phyloP scores from a whole-genome alignment of 2,797 vertebrate species.

The Sebastes nivosus region DNA sequence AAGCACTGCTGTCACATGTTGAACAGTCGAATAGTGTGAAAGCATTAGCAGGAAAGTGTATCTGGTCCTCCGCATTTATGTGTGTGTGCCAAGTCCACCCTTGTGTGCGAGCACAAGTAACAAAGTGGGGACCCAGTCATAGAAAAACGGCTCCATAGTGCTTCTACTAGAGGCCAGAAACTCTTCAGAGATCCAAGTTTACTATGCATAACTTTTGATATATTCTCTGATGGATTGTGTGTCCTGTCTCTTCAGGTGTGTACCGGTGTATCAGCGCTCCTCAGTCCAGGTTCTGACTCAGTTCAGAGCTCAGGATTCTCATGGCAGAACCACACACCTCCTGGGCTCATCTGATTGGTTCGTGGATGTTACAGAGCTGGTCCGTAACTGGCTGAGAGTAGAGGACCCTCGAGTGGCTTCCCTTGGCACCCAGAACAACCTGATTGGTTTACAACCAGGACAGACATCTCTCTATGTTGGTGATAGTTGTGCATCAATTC shows the following conservation, averaged over 20 bases:
- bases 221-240: background rate
- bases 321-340: slow-evolving; percentile 66
- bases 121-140: background rate
- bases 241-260: slow-evolving; percentile 66
- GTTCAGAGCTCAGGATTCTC: slow-evolving; percentile 72
- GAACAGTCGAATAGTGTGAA: too few relatives aligned
- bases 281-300: slow-evolving; percentile 79
- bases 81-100: background rate
- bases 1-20: too few relatives aligned
- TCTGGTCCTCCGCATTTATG: background rate
- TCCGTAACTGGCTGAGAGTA: slow-evolving; percentile 72
- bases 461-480: slow-evolving; percentile 77
- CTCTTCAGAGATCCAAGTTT: background rate
- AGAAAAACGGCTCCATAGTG: background rate
- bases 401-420: slow-evolving; percentile 73
- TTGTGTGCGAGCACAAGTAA: background rate
- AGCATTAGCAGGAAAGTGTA: too few relatives aligned
- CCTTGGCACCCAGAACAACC: slow-evolving; percentile 55
- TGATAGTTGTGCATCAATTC: background rate
- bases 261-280: slow-evolving; percentile 79
- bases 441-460: slow-evolving; percentile 80
- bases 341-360: slow-evolving; percentile 81
- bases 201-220: background rate
- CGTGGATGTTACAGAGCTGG: slow-evolving; percentile 79
- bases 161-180: background rate